Percentiles rank a stretch among this genome's conserved stretches.
Conservation (phyloP, 2,113 vertebrate species). For the Heterochromis multidens region DNA sequence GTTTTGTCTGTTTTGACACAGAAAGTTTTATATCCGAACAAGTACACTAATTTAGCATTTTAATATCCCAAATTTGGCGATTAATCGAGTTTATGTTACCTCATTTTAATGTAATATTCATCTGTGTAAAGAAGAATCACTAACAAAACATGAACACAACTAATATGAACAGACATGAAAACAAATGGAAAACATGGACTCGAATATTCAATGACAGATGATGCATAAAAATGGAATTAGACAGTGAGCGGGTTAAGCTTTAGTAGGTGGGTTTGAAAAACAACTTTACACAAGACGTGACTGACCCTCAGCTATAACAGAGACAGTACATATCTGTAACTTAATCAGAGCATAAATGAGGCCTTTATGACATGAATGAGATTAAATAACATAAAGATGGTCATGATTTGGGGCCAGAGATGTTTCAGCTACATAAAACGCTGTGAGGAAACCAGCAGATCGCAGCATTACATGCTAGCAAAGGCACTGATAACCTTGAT, state of each 20-base stretch:
- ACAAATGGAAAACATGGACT: not conserved
- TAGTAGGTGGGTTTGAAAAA: not conserved
- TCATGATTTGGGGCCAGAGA: not conserved
- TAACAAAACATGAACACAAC: not conserved
- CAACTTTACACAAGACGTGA: not conserved
- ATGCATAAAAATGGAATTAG: not conserved
- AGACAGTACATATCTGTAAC: not conserved
- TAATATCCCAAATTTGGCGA: not conserved
- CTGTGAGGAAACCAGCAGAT: not conserved
- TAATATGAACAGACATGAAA: not conserved
- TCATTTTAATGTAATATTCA: not conserved
- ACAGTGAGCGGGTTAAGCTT: not conserved
- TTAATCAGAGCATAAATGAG: not conserved
- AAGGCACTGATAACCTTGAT: not conserved
- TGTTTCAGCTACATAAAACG: not conserved
- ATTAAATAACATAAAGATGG: not conserved
- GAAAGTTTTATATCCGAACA: not conserved
- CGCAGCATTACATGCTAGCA: constrained; percentile 20
- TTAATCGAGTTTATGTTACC: not conserved
- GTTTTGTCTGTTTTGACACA: not conserved
- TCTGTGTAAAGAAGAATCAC: too few relatives aligned
- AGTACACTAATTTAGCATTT: not conserved
- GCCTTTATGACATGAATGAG: not conserved
- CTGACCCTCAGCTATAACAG: not conserved
- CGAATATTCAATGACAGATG: not conserved